Conservation (phyloP, 2,888 invertebrate genomes). For the Cantharis rustica region DNA sequence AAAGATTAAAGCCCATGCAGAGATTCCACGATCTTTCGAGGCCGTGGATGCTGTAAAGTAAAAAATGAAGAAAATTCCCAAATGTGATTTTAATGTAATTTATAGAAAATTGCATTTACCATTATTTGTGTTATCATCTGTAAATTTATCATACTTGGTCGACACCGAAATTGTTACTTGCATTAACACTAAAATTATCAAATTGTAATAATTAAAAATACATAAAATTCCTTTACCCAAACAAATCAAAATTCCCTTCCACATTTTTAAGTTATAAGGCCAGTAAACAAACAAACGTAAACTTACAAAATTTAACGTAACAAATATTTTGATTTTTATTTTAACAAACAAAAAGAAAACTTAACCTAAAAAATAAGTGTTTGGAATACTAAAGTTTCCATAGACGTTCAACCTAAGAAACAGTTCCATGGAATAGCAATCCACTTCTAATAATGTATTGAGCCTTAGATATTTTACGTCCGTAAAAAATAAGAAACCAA, state of each 20-base stretch:
- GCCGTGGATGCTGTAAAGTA: not conserved
- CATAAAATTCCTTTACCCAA: not conserved
- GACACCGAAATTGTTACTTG: not conserved
- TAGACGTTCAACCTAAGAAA: not conserved
- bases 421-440: not conserved
- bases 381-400: not conserved
- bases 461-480: too few species aligned
- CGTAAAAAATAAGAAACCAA: too few species aligned
- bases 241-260: not conserved
- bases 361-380: not conserved
- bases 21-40: constrained; percentile 58
- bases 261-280: constrained; percentile 2
- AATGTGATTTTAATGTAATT: not conserved
- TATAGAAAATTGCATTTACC: not conserved
- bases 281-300: not conserved
- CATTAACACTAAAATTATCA: not conserved
- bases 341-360: not conserved
- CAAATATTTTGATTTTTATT: not conserved
- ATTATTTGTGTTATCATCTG: not conserved
- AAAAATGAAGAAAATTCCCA: not conserved
- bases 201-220: not conserved
- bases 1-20: constrained; percentile 70
- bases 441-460: not conserved
- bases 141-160: not conserved
- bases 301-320: not conserved